phyloP scores from a whole-genome alignment of 37 sponge, comb jelly and placozoan genomes.

The Mnemiopsis leidyi region DNA sequence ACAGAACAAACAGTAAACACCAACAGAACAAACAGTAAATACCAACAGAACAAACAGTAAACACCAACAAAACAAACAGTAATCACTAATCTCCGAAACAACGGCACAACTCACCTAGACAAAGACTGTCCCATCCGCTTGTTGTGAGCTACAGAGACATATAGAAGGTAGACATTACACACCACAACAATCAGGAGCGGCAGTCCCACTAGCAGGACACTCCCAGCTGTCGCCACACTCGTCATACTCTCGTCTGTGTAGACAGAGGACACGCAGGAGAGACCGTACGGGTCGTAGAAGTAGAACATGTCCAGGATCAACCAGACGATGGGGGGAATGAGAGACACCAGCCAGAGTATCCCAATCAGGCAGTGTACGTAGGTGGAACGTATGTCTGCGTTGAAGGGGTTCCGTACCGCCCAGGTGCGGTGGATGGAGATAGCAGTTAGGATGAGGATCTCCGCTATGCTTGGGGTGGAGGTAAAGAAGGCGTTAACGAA shows the following conservation, averaged over 20 bases:
- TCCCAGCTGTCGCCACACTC: not conserved
- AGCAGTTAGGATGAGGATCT: not conserved
- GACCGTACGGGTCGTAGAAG: not conserved
- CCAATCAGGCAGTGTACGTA: not conserved
- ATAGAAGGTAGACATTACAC: conserved; percentile 4
- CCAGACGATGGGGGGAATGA: not conserved
- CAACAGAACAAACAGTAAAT: too few relatives aligned
- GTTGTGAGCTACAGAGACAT: not conserved
- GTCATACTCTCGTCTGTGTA: not conserved
- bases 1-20: too few relatives aligned
- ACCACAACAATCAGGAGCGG: not conserved
- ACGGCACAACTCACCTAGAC: not conserved
- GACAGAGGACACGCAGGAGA: not conserved
- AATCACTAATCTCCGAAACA: too few relatives aligned
- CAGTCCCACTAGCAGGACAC: not conserved
- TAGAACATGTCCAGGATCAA: not conserved
- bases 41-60: too few relatives aligned
- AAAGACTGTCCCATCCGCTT: not conserved
- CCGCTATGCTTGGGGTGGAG: conserved; percentile 16
- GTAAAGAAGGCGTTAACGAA: conserved; percentile 21
- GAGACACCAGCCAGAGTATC: not conserved
- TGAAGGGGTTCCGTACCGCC: not conserved
- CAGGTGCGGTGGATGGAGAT: not conserved
- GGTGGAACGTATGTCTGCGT: not conserved
- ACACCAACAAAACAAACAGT: too few relatives aligned